These are phyloP conservation scores for Operophtera brumata DNA, from an alignment of 2,888 invertebrate genomes.

Conservation along the genomic window DNA sequence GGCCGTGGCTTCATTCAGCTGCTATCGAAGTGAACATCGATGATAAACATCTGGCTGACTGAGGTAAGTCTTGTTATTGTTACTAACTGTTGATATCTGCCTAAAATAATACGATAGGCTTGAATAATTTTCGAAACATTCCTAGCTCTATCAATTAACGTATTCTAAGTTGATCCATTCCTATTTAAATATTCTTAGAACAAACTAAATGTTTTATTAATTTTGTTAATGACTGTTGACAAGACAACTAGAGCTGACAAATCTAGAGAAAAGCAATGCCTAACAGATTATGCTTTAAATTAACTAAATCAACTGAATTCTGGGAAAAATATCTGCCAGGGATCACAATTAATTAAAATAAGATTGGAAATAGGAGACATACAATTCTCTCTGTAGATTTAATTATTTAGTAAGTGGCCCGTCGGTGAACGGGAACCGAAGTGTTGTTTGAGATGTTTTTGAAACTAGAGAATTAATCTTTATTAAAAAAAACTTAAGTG, in stretches of 20 bases:
- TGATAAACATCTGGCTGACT: conserved; percentile 15
- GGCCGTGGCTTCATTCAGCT: conserved; percentile 1
- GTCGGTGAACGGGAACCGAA: not conserved
- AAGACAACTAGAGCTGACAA: not conserved
- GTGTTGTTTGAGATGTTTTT: not conserved
- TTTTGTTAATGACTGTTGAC: not conserved
- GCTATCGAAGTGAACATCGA: conserved; percentile 3
- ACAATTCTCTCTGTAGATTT: not conserved
- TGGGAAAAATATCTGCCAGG: not conserved
- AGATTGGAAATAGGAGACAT: not conserved
- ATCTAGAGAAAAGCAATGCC: not conserved
- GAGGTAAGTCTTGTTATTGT: conserved; percentile 21
- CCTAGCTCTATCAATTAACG: too few species aligned
- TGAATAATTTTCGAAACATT: not conserved
- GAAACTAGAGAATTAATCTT: not conserved
- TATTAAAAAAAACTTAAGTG: too few species aligned
- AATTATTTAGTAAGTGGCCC: not conserved
- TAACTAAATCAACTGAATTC: not conserved
- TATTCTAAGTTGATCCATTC: too few species aligned
- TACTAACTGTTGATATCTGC: not conserved
- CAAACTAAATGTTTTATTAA: too few species aligned
- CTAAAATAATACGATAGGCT: not conserved
- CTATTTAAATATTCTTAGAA: too few species aligned
- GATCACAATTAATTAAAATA: not conserved
- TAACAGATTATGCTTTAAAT: not conserved